These are phyloP conservation scores for Poeciliopsis prolifica DNA, from an alignment of 2,113 vertebrate genomes.

Conservation along the genomic window DNA sequence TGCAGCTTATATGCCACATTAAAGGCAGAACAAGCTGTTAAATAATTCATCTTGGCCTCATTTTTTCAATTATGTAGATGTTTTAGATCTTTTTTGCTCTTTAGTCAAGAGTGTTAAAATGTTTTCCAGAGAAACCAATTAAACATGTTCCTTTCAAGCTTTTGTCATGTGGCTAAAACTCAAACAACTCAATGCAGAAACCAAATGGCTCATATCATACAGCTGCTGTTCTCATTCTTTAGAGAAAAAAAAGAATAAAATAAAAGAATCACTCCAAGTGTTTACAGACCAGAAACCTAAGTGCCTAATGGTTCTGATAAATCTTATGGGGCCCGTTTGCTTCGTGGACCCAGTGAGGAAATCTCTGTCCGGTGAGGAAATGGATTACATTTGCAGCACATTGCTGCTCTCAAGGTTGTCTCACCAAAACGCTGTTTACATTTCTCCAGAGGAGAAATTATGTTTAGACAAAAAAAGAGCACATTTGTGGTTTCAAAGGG, in stretches of 20 bases:
- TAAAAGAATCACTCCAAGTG: neutral
- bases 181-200: neutral
- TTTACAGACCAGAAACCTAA: neutral
- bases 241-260: neutral
- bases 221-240: neutral
- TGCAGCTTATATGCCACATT: too few relatives aligned
- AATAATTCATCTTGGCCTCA: too few relatives aligned
- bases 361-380: slow-evolving; percentile 9
- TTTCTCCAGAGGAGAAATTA: neutral
- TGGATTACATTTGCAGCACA: slow-evolving; percentile 3
- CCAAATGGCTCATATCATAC: neutral
- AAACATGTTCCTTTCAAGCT: neutral
- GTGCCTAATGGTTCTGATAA: neutral
- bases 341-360: slow-evolving; percentile 2
- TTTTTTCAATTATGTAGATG: too few relatives aligned
- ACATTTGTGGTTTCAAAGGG: neutral
- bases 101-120: too few relatives aligned
- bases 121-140: neutral
- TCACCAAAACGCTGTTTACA: neutral
- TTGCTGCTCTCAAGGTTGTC: neutral
- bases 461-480: neutral
- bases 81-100: too few relatives aligned
- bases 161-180: neutral
- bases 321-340: neutral
- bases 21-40: too few relatives aligned